phyloP scores from a whole-genome alignment of 2,888 invertebrate genomes.

The Tenthredo amoena region DNA sequence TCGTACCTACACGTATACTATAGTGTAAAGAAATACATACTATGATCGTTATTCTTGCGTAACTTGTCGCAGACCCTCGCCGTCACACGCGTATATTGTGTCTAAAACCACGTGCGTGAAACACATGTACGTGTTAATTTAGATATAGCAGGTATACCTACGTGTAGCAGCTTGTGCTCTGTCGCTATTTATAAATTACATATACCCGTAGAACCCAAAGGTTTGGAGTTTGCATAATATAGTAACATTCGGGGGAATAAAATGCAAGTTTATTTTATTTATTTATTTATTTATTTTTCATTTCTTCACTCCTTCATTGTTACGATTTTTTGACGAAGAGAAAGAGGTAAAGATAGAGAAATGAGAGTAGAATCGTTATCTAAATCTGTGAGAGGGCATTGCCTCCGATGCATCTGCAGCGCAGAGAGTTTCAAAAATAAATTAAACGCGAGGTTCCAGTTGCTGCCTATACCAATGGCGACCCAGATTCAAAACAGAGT shows the following conservation, averaged over 20 bases:
- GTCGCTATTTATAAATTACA: conserved; percentile 31
- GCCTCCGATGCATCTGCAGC: conserved; percentile 34
- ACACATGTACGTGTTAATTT: conserved; percentile 1
- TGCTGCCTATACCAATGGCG: conserved; percentile 6
- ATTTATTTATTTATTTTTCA: background rate
- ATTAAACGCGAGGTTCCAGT: conserved; percentile 27
- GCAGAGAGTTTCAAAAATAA: conserved; percentile 37
- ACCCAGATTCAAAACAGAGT: conserved; percentile 28
- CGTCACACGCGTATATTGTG: background rate
- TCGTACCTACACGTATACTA: background rate
- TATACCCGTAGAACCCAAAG: background rate
- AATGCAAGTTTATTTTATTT: background rate
- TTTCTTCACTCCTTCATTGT: background rate
- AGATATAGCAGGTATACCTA: background rate
- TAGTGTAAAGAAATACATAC: background rate
- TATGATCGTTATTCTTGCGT: conserved; percentile 7
- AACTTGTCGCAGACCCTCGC: background rate
- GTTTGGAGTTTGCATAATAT: background rate
- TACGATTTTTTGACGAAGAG: background rate
- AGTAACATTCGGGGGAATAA: background rate
- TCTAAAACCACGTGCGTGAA: conserved; percentile 5
- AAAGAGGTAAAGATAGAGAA: background rate
- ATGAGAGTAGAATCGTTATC: background rate
- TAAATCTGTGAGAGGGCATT: conserved; percentile 27
- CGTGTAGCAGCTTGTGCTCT: background rate